Base-by-base conservation (phyloP, 2,113 vertebrate genomes). In the Neolamprologus sp. region DNA sequence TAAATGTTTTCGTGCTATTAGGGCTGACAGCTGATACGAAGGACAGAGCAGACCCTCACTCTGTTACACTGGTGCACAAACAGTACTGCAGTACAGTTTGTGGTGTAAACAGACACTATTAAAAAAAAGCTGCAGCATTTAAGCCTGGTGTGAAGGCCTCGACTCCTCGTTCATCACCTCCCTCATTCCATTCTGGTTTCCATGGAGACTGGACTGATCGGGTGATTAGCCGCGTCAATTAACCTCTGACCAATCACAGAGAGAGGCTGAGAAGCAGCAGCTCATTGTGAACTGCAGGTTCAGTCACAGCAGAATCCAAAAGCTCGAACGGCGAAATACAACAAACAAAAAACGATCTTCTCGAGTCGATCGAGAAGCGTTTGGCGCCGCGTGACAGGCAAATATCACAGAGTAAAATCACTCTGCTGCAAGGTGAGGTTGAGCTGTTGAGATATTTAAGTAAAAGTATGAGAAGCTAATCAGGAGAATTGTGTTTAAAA, bases 151-250 rank as follows among this genome's bases (percentile, higher is more conserved):
- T 28, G 81, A 87, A 53, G 57, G 40, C 86, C 82, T 73, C 17
- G 12, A 63, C 80, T 78, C 71, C 75, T 82, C n/a, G 14, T 51
- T 79, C 85, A 92, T 19, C 81, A 68, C 84, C 89, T 71, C 57
- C 51, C 35, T 35, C 83, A 71, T 37, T 51, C 37, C 57, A 42
- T 90, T 81, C 88, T 60, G 90, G 93, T 92, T 91, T 86, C 93
- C 91, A 94, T 91, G 93, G 93, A 92, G 90, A 94, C 90, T 85
- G 90, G 87, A 82, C 80, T 26, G 87, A 89, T 90, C 73, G 85
- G 83, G 85, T 93, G 92, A 93, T 91, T 92, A 90, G 88, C 87
- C 51, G 17, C 85, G 68, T 92, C 93, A 92, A 94, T 94, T 94
- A 94, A 92, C 90, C 93, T 88, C 87, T 86, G 90, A 90, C 90